Percentiles rank a stretch among this genome's conserved stretches.
Evolutionary conservation across 2,113 vertebrate genomes (phyloP).

Genomic region (Thamnophis sirtalis): DNA sequence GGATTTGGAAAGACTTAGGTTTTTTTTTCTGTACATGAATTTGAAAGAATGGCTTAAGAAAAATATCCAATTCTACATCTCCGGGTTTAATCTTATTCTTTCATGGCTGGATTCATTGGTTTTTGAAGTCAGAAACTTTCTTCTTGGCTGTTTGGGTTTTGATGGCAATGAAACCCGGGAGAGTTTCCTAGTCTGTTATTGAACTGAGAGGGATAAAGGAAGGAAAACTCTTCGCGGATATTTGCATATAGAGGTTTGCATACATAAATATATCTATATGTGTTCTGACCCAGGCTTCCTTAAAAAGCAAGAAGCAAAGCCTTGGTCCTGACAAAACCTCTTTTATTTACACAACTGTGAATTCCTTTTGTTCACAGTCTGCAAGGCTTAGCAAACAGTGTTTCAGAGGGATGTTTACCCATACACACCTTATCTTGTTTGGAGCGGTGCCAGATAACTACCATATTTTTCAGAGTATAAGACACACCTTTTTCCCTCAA

Average conservation of each 20-base stretch:
- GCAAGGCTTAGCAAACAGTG: too few species aligned
- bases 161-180: constrained; percentile 36
- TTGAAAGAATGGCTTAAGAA: constrained; percentile 37
- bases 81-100: constrained; percentile 36
- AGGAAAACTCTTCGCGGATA: neutral
- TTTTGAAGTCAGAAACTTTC: constrained; percentile 55
- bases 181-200: constrained; percentile 4
- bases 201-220: neutral
- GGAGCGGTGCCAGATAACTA: too few species aligned
- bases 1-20: constrained; percentile 9
- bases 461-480: too few species aligned
- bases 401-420: too few species aligned
- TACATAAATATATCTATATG: neutral
- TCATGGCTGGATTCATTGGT: neutral
- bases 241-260: neutral
- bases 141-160: constrained; percentile 50
- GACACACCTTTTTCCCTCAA: too few species aligned
- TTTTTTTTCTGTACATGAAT: neutral
- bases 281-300: too few species aligned
- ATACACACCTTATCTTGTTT: too few species aligned
- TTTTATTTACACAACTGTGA: too few species aligned
- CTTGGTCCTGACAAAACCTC: too few species aligned
- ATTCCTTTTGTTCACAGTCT: too few species aligned
- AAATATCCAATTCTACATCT: constrained; percentile 36
- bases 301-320: too few species aligned